Evolutionary conservation across 2,113 vertebrate genomes (phyloP).

Genomic region (Chrysochloris asiatica): DNA sequence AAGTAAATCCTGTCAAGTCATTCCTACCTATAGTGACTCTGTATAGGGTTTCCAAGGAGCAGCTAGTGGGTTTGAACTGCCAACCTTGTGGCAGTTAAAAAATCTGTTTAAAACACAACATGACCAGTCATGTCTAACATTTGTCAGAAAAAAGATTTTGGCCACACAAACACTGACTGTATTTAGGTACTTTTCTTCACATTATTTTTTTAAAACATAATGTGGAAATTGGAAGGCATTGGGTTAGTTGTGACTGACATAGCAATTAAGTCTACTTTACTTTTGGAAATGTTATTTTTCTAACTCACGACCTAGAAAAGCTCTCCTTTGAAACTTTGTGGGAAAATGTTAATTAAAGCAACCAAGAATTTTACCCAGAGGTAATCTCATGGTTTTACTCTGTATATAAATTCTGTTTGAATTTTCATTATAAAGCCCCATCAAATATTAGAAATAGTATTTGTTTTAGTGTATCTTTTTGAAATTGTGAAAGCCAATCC

Average conservation of each 20-base stretch:
- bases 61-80: too few species aligned
- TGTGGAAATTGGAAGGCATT: not conserved
- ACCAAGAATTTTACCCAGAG: not conserved
- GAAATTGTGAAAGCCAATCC: not conserved
- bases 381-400: not conserved
- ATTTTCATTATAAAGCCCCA: slow-evolving; percentile 20
- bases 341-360: not conserved
- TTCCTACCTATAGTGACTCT: too few species aligned
- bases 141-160: slow-evolving; percentile 1
- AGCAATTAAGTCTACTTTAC: not conserved
- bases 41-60: too few species aligned
- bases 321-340: not conserved
- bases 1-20: too few species aligned
- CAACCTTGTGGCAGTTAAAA: too few species aligned
- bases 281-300: not conserved
- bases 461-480: not conserved
- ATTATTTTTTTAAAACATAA: not conserved
- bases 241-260: not conserved
- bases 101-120: not conserved
- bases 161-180: not conserved
- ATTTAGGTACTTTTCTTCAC: not conserved
- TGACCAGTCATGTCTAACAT: not conserved
- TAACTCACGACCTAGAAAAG: not conserved
- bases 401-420: not conserved
- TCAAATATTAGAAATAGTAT: not conserved